A percentile compares a stretch with the other conserved stretches of the same genome.
phyloP scores from a whole-genome alignment of 2,113 vertebrate species.

The Ctenomys sociabilis region DNA sequence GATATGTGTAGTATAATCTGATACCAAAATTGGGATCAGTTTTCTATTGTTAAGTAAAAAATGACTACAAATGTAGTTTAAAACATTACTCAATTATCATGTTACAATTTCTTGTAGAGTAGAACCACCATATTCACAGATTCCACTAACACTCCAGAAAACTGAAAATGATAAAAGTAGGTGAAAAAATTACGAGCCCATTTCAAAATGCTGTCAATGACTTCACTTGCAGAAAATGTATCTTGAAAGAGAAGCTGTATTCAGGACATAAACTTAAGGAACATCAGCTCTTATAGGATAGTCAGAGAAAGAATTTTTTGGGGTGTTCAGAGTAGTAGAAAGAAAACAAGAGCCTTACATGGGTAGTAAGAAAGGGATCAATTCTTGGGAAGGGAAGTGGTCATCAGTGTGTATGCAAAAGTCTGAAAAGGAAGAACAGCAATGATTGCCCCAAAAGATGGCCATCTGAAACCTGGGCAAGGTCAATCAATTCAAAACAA shows the following conservation, averaged over 20 bases:
- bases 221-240: neutral
- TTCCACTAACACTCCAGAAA: neutral
- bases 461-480: neutral
- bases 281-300: neutral
- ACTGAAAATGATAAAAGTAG: neutral
- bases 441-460: neutral
- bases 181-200: neutral
- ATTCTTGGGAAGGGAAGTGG: neutral
- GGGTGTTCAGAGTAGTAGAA: neutral
- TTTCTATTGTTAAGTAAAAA: neutral
- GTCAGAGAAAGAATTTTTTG: neutral
- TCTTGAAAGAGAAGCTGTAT: neutral
- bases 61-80: neutral
- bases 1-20: neutral
- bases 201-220: neutral
- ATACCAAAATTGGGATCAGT: neutral
- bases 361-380: neutral
- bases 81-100: neutral
- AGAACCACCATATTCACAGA: neutral
- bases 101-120: neutral
- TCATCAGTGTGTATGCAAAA: neutral
- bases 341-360: neutral
- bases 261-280: neutral
- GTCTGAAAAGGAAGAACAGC: neutral
- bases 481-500: neutral